These are phyloP conservation scores for Pristionchus maxplancki DNA, from an alignment of 2,888 invertebrate species.

Conservation along the genomic window DNA sequence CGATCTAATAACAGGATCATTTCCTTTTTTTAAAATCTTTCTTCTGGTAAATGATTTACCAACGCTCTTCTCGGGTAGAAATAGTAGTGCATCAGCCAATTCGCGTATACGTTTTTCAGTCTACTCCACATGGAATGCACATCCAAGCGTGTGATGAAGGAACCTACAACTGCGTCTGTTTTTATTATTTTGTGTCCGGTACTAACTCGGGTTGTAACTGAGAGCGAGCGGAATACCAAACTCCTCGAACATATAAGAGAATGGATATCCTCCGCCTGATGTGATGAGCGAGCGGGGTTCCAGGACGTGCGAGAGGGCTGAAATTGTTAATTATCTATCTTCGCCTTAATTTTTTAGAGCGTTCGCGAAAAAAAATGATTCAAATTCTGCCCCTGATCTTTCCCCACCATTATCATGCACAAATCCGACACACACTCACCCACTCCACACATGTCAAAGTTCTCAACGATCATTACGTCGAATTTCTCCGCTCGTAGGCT, in stretches of 20 bases:
- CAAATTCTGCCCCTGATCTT: too few relatives aligned
- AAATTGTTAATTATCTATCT: too few relatives aligned
- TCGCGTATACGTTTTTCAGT: neutral
- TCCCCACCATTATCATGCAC: too few relatives aligned
- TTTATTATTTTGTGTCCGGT: neutral
- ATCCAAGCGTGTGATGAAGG: neutral
- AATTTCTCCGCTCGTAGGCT: neutral
- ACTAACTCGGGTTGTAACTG: neutral
- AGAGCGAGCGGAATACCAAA: neutral
- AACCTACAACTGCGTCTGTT: neutral
- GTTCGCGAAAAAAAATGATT: neutral
- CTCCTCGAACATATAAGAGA: neutral
- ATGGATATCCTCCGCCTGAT: neutral
- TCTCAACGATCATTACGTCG: slow-evolving; percentile 4
- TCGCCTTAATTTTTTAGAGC: too few relatives aligned
- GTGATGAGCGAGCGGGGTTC: slow-evolving; percentile 6
- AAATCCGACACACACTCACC: too few relatives aligned
- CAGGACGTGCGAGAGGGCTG: neutral
- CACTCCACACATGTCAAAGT: slow-evolving; percentile 11
- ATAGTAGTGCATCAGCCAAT: neutral
- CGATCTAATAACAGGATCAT: neutral
- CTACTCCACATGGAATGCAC: slow-evolving; percentile 13
- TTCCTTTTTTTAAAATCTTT: neutral
- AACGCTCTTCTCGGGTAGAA: neutral
- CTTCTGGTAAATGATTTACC: neutral